Percentiles rank a stretch among this genome's conserved stretches.
phyloP scores from a whole-genome alignment of 2,113 vertebrate species.

The Colossoma macropomum region DNA sequence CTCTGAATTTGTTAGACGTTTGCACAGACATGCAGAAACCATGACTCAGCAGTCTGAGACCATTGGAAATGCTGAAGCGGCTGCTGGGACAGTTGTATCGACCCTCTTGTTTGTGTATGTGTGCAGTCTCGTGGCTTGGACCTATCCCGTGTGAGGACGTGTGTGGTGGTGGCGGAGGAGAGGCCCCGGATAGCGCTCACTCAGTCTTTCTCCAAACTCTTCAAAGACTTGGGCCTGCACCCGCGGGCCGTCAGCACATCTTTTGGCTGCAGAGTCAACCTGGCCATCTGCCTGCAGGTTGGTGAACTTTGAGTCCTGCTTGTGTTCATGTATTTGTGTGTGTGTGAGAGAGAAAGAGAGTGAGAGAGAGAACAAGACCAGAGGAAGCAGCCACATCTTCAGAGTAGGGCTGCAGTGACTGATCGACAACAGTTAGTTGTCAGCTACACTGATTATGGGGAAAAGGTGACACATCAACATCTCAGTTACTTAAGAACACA shows the following conservation, averaged over 20 bases:
- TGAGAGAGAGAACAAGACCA: background rate
- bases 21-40: no score
- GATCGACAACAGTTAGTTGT: background rate
- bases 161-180: constrained; percentile 96
- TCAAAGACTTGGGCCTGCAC: constrained; percentile 97
- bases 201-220: constrained; percentile 96
- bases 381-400: constrained; percentile 57
- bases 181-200: constrained; percentile 94
- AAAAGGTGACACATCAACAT: no score
- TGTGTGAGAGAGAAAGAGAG: background rate
- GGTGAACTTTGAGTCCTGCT: constrained; percentile 36
- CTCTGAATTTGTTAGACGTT: no score
- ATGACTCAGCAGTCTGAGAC: no score
- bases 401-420: background rate
- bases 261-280: constrained; percentile 96
- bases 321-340: background rate
- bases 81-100: background rate
- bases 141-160: constrained; percentile 94
- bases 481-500: no score
- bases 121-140: constrained; percentile 91
- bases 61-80: background rate
- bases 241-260: constrained; percentile 96
- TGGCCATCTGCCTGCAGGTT: constrained; percentile 98
- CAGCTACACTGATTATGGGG: background rate
- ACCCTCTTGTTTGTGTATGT: constrained; percentile 24